Evolutionary conservation across 2,888 invertebrate genomes (phyloP).

Genomic region (Rambutsinella grinnellia): DNA sequence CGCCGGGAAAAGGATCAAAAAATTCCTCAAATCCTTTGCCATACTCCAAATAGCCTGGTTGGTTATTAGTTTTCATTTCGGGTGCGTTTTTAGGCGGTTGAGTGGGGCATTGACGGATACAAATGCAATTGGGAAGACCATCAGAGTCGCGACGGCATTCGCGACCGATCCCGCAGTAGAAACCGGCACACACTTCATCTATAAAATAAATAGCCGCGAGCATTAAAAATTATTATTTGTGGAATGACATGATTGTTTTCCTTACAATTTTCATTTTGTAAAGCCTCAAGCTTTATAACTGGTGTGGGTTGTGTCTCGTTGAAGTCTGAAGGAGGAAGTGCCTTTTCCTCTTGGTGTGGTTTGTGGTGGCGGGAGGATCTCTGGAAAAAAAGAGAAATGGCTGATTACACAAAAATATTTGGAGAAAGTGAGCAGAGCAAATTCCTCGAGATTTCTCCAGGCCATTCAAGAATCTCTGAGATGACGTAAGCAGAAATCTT

Average conservation of each 20-base stretch:
- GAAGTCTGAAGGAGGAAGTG: background rate
- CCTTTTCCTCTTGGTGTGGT: conserved; percentile 26
- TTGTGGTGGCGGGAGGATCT: conserved; percentile 55
- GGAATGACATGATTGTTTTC: background rate
- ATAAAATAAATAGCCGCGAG: conserved; percentile 12
- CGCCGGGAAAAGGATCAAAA: conserved; percentile 44
- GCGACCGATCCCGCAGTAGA: conserved; percentile 64
- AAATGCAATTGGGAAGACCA: conserved; percentile 62
- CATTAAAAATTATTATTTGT: conserved; percentile 1
- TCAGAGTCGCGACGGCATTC: conserved; percentile 60
- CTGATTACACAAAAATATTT: too few relatives aligned
- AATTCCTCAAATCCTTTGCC: conserved; percentile 44
- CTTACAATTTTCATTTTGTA: conserved; percentile 26
- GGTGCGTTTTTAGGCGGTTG: conserved; percentile 30
- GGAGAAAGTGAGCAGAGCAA: too few relatives aligned
- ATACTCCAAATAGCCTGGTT: conserved; percentile 42
- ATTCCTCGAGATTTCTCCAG: too few relatives aligned
- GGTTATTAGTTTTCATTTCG: conserved; percentile 31
- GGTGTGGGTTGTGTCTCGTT: background rate
- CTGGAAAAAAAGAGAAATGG: too few relatives aligned
- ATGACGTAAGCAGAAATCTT: too few relatives aligned
- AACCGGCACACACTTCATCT: conserved; percentile 58
- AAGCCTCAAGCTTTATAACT: conserved; percentile 23
- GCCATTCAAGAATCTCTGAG: too few relatives aligned
- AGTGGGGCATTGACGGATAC: conserved; percentile 61